A percentile compares a stretch with the other conserved stretches of the same genome.
phyloP scores from a whole-genome alignment of 2,888 invertebrate genomes.

The Tipula vernalis region DNA sequence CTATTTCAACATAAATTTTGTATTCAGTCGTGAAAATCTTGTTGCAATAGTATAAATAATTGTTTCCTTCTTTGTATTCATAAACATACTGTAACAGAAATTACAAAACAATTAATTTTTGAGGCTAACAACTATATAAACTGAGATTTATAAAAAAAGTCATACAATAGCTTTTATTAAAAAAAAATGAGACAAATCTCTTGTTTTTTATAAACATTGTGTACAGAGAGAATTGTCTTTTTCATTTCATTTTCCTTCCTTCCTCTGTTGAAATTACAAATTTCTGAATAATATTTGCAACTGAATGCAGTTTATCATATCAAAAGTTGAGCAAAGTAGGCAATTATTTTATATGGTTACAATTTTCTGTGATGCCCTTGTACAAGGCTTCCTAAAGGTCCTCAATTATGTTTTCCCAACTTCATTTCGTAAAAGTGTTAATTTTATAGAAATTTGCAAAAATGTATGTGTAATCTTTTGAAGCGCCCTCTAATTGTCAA shows the following conservation, averaged over 20 bases:
- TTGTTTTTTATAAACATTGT: neutral
- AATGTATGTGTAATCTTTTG: too few relatives aligned
- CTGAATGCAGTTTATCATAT: too few relatives aligned
- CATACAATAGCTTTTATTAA: neutral
- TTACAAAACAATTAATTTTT: neutral
- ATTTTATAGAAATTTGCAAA: too few relatives aligned
- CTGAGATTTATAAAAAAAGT: neutral
- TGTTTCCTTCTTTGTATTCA: neutral
- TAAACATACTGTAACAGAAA: neutral
- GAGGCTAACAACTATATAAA: neutral
- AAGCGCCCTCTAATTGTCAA: too few relatives aligned
- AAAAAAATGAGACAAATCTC: neutral
- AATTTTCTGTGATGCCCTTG: too few relatives aligned
- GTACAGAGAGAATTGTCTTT: neutral
- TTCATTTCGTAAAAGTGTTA: too few relatives aligned
- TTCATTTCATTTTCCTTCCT: neutral
- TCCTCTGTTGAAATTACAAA: neutral
- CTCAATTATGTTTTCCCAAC: too few relatives aligned
- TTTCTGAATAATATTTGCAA: neutral
- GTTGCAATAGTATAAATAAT: neutral
- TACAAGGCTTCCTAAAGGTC: too few relatives aligned
- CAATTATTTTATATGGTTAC: too few relatives aligned
- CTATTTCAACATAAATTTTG: neutral
- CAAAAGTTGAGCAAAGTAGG: too few relatives aligned
- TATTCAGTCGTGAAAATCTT: neutral